Conservation (phyloP, 2,113 vertebrate genomes). For the Struthio camelus region DNA sequence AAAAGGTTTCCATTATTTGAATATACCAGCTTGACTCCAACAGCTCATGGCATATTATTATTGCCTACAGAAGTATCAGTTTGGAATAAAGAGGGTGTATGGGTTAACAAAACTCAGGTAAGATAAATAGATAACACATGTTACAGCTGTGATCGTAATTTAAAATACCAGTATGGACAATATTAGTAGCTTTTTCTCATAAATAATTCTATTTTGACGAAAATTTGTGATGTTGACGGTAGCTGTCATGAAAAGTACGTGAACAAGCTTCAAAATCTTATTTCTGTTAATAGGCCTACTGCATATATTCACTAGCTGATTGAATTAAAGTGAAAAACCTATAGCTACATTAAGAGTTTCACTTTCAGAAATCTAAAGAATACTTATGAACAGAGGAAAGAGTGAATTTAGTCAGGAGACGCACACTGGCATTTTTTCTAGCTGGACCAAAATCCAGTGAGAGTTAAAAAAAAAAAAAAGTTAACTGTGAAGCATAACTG, state of each 20-base stretch:
- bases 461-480: neutral
- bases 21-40: neutral
- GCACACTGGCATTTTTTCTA: neutral
- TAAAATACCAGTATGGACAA: neutral
- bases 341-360: fast-evolving
- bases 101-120: neutral
- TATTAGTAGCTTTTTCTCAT: neutral
- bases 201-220: neutral
- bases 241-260: neutral
- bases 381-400: neutral
- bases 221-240: neutral
- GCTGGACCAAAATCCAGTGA: neutral
- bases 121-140: neutral
- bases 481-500: conserved; percentile 28
- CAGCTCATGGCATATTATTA: neutral
- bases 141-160: fast-evolving
- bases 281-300: neutral
- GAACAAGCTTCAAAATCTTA: neutral
- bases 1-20: neutral
- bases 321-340: neutral
- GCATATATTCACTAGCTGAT: fast-evolving
- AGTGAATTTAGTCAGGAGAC: neutral
- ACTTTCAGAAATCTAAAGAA: neutral
- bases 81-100: neutral
- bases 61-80: neutral